These are phyloP conservation scores for Lepilemur ruficaudatus DNA, from an alignment of 2,797 vertebrate species.

Conservation along the genomic window DNA sequence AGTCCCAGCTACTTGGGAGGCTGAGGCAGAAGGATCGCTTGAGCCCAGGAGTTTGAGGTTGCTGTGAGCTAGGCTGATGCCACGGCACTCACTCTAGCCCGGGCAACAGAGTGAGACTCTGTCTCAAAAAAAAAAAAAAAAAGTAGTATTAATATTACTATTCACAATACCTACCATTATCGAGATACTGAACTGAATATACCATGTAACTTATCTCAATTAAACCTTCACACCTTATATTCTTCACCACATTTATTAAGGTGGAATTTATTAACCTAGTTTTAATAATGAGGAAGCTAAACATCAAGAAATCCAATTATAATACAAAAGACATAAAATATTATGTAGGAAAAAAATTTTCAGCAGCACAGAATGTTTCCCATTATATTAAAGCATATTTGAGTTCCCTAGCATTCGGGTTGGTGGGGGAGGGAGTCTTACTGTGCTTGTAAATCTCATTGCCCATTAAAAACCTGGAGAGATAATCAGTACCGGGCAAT, in stretches of 20 bases:
- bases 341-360: background rate
- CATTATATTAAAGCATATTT: background rate
- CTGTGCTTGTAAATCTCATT: background rate
- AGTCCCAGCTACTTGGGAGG: too few species aligned
- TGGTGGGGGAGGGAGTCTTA: background rate
- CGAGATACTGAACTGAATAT: background rate
- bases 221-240: constrained; percentile 16
- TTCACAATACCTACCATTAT: background rate
- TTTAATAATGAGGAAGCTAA: background rate
- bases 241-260: constrained; percentile 1
- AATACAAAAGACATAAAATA: background rate
- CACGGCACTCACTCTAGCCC: too few species aligned
- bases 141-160: background rate
- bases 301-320: background rate
- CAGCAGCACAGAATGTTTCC: background rate
- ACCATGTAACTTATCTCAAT: background rate
- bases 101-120: too few species aligned
- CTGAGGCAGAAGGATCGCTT: too few species aligned
- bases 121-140: too few species aligned
- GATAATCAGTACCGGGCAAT: background rate
- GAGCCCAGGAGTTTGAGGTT: too few species aligned
- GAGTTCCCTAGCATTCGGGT: background rate
- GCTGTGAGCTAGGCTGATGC: too few species aligned
- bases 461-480: background rate
- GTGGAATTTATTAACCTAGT: constrained; percentile 5